These are phyloP conservation scores for Lophius piscatorius DNA, from an alignment of 2,113 vertebrate species.

Conservation along the genomic window DNA sequence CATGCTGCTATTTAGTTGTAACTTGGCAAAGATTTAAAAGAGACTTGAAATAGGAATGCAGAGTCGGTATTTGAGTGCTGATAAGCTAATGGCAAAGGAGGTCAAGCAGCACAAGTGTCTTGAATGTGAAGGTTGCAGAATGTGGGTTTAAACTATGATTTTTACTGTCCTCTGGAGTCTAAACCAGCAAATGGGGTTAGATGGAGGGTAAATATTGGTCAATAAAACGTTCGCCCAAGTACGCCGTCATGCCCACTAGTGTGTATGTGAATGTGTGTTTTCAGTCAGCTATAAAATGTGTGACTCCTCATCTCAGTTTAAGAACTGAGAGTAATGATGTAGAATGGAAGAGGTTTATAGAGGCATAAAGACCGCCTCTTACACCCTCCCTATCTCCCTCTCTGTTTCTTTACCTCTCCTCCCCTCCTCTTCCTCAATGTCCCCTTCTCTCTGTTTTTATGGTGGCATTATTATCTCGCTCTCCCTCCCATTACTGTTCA, in stretches of 20 bases:
- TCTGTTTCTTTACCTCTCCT: constrained; percentile 23
- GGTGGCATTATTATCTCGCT: constrained; percentile 66
- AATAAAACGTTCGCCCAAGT: constrained; percentile 60
- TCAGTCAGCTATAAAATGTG: constrained; percentile 67
- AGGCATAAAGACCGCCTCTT: constrained; percentile 62
- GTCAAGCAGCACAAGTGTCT: constrained; percentile 7
- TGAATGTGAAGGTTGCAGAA: constrained; percentile 7
- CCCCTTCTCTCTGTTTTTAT: constrained; percentile 68
- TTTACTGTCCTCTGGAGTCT: constrained; percentile 49
- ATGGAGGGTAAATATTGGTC: constrained; percentile 62
- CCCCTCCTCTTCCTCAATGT: constrained; percentile 30
- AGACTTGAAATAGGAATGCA: no score
- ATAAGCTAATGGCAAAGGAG: constrained; percentile 19
- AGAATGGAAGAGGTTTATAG: constrained; percentile 71
- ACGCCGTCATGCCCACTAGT: constrained; percentile 33
- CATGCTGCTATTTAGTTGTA: background rate
- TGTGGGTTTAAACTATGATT: constrained; percentile 50
- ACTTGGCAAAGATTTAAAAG: no score
- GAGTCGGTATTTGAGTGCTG: constrained; percentile 10
- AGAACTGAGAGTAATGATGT: constrained; percentile 72
- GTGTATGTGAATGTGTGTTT: constrained; percentile 44
- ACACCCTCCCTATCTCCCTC: constrained; percentile 34
- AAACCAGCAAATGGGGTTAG: constrained; percentile 58
- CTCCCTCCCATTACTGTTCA: constrained; percentile 70
- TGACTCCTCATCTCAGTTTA: constrained; percentile 67